A percentile compares a stretch with the other conserved stretches of the same genome.
Evolutionary conservation across 2,888 invertebrate species (phyloP).

Genomic region (Pemphredon lugubris): DNA sequence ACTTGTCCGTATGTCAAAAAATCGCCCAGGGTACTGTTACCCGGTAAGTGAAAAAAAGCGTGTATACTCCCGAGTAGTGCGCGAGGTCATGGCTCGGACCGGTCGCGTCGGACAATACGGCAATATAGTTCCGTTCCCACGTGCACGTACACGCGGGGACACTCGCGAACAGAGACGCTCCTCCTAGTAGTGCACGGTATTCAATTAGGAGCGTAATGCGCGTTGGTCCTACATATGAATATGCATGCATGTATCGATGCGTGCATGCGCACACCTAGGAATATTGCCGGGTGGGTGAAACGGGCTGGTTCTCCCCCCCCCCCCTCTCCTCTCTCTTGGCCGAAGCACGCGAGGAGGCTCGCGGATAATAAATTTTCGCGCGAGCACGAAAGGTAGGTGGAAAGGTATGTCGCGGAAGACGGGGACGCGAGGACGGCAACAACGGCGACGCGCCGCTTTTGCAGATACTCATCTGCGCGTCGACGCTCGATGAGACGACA

Average conservation of each 20-base stretch:
- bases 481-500: constrained; percentile 5
- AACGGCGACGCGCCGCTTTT: too few relatives aligned
- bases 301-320: constrained; percentile 3
- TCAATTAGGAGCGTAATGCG: constrained; percentile 65
- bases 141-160: background rate
- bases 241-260: constrained; percentile 55
- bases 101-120: background rate
- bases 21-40: too few relatives aligned
- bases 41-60: too few relatives aligned
- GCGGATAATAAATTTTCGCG: constrained; percentile 56
- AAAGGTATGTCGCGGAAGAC: constrained; percentile 44
- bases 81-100: too few relatives aligned
- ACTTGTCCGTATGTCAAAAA: too few relatives aligned
- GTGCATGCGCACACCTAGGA: constrained; percentile 12
- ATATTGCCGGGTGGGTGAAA: background rate
- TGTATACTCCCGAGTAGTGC: too few relatives aligned
- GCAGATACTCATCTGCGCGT: constrained; percentile 40
- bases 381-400: constrained; percentile 47
- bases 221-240: constrained; percentile 55
- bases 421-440: too few relatives aligned
- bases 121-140: background rate
- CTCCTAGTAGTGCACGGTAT: too few relatives aligned
- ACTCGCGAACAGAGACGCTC: too few relatives aligned
- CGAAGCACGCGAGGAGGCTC: constrained; percentile 49
- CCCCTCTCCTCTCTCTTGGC: constrained; percentile 10